Evolutionary conservation across 2,888 invertebrate genomes (phyloP).

Genomic region (Cephus pygmeus): DNA sequence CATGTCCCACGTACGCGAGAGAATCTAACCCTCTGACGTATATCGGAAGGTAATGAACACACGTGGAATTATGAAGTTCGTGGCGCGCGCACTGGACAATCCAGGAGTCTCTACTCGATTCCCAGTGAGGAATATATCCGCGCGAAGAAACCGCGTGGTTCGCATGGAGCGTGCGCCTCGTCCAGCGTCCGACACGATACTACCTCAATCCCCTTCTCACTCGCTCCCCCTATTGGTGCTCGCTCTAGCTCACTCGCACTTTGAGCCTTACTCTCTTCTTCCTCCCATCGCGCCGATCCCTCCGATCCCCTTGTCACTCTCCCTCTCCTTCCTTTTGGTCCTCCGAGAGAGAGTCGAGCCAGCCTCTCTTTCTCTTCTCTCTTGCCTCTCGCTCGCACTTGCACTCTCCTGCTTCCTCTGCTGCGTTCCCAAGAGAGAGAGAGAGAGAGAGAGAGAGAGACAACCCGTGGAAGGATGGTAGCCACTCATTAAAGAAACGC

Average conservation of each 20-base stretch:
- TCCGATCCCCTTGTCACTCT: conserved; percentile 15
- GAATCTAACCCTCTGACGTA: background rate
- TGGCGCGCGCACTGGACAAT: background rate
- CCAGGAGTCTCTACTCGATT: background rate
- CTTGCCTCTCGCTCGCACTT: conserved; percentile 16
- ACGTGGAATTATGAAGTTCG: background rate
- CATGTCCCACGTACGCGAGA: background rate
- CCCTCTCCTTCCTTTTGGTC: conserved; percentile 28
- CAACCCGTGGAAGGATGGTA: conserved; percentile 21
- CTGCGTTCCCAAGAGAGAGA: background rate
- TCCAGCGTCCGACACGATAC: conserved; percentile 65
- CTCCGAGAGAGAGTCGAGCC: conserved; percentile 20
- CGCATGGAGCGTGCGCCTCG: conserved; percentile 62
- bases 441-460: background rate
- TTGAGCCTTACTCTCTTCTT: conserved; percentile 48
- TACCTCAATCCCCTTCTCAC: conserved; percentile 52
- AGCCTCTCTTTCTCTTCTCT: conserved; percentile 15
- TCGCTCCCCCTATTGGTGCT: conserved; percentile 39
- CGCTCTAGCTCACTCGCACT: conserved; percentile 43
- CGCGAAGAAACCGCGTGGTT: conserved; percentile 55
- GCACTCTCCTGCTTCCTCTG: background rate
- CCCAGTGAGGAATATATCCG: conserved; percentile 26
- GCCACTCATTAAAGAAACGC: conserved; percentile 39
- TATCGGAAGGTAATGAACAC: background rate
- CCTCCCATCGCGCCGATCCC: conserved; percentile 22